These are phyloP conservation scores for Propithecus deckenii DNA, from an alignment of 2,797 vertebrate species.

Conservation along the genomic window DNA sequence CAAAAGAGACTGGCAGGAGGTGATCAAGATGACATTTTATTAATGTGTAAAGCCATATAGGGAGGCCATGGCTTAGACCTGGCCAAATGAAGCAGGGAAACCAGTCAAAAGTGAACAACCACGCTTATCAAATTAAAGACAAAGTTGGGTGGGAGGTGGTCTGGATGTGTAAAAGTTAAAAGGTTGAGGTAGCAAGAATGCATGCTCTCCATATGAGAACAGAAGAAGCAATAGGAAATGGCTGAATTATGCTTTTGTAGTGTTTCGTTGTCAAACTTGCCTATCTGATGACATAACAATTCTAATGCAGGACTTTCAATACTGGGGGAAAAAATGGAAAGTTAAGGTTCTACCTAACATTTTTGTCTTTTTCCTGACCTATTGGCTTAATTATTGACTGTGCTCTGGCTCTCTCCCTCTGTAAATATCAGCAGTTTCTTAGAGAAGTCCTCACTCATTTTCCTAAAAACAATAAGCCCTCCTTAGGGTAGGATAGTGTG, in stretches of 20 bases:
- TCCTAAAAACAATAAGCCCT: background rate
- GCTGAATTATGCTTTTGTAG: background rate
- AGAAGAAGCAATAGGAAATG: background rate
- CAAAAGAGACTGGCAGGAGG: background rate
- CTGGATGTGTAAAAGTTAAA: background rate
- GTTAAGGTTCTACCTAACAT: background rate
- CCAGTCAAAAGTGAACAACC: background rate
- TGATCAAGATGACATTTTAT: background rate
- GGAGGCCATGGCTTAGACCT: background rate
- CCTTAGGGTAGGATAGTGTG: too few species aligned
- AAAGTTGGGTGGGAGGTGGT: accelerated
- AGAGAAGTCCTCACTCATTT: background rate
- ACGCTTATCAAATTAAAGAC: background rate
- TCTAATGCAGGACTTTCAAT: background rate
- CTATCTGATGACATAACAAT: background rate
- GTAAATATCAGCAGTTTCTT: background rate
- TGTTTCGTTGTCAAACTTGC: background rate
- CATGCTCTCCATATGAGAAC: background rate
- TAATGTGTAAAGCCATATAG: background rate
- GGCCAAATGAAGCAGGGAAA: background rate
- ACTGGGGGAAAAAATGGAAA: background rate
- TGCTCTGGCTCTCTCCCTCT: background rate
- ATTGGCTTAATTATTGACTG: background rate
- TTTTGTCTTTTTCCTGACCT: background rate
- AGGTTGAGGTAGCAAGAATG: background rate